Base-by-base conservation (phyloP, 2,888 invertebrate genomes). In the Apodemia hepburni region DNA sequence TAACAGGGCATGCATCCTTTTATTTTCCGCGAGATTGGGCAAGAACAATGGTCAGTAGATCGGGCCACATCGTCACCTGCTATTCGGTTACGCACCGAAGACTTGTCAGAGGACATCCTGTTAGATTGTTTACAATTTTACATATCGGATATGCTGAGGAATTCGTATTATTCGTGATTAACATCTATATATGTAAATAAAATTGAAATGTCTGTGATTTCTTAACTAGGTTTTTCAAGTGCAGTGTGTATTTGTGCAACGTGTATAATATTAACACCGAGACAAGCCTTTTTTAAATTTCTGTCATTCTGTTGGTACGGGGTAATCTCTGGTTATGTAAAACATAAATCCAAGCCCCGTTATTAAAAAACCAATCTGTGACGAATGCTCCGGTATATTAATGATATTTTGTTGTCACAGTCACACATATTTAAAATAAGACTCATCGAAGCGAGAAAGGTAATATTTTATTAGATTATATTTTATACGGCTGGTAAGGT, bases 1-100 rank as follows among this genome's bases (percentile, higher is more conserved):
- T 59, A 73, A 62, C 61, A 66, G 66, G 63, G 65, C 69, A 64
- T 63, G 64, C 65, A 69, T 72, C 72, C 72, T 66, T 64, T 66
- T 62, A 70, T 69, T 69, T 72, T 69, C 68, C 70, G 64, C 59
- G 42, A 64, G 68, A 72, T 64, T 62, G 62, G 58, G 54, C 69
- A 60, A 42, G 65, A 65, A 71, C 67, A 70, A 69, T 54, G 27
- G 54, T 7, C 54, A 54, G 54, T 54, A 18, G 54, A 27, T 54
- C 15, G 54, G 45, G 17, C 42, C 9, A 27, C 61, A 11, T 42
- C 61, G 61, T 17, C 61, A 61, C 42, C 57, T 68, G 60, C 57
- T 57, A 17, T 27, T 59, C 61, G 45, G 59, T 61, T 60, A 60
- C n/a, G 61, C 38, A 54, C 15, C 60, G 22, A 11, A 22, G 54